Evolutionary conservation across 1,140 invertebrate species (phyloP), one percentile per base, ranked within the genome.

Genomic region (Pseudomyrmex dendroicus): DNA sequence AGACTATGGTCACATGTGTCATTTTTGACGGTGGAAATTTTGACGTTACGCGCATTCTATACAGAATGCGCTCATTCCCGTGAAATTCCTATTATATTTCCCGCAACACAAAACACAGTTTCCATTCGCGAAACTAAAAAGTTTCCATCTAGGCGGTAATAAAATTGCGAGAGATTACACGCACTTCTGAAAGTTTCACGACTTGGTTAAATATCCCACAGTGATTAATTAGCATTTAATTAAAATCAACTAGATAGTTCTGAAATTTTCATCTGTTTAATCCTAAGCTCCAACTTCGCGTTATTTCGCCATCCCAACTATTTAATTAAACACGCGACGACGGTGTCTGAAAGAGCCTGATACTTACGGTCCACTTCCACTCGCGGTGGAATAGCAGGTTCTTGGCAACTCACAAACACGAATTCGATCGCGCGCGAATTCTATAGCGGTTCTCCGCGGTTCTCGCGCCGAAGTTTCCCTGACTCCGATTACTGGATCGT

Each of bases 401-500:
- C 76, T 68, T 25, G 70, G 44, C 52, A 35, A 80, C 66, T 80
- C 25, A 74, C 59, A 13, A 15, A 62, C 56, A 52, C 77, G 56
- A 17, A 82, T 82, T 82, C 48, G 66, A 82, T 73, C 54, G 77
- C 67, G 22, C 8, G 44, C 67, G 68, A 73, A 74, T 74, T 82
- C 59, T 74, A 74, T 82, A 46, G 70, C 70, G 61, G 72, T 74
- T 35, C 35, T 35, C 35, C 59, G 70, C 70, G 57, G 22, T 63
- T 82, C 70, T 48, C 78, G 56, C 78, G 57, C 57, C 48, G 17
- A 74, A 74, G 78, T 74, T 35, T 82, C 56, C 54, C 17, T 12
- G 76, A 80, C 54, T 80, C 54, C 66, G 76, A 84, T 87, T 86
- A 87, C 67, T 86, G 72, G 66, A 83, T 84, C 73, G 73, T 73